phyloP scores from a whole-genome alignment of 1,140 invertebrate genomes.

The Listronotus oregonensis region DNA sequence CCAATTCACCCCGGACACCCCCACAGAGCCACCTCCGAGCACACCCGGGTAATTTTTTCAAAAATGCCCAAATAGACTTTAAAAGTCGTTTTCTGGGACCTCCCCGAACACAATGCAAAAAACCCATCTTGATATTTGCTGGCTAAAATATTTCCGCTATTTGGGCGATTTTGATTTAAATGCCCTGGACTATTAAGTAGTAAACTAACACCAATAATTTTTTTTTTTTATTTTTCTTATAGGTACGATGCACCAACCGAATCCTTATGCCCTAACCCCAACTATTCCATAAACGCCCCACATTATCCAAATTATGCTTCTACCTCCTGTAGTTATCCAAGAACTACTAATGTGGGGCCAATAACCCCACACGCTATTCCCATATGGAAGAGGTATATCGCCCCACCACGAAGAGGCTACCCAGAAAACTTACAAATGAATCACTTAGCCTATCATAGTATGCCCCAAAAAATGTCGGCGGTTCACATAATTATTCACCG shows the following conservation, averaged over 20 bases:
- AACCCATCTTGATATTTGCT: too few relatives aligned
- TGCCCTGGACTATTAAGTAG: too few relatives aligned
- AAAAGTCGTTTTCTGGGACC: too few relatives aligned
- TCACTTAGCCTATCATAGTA: slow-evolving; percentile 34
- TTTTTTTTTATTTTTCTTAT: too few relatives aligned
- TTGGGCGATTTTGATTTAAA: too few relatives aligned
- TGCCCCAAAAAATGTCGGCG: slow-evolving; percentile 39
- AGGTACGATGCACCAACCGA: slow-evolving; percentile 29
- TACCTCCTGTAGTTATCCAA: slow-evolving; percentile 38
- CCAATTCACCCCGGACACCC: too few relatives aligned
- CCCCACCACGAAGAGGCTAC: slow-evolving; percentile 37
- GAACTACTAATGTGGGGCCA: slow-evolving; percentile 37
- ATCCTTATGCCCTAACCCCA: slow-evolving; percentile 25
- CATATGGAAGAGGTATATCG: slow-evolving; percentile 42
- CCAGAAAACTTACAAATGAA: slow-evolving; percentile 37
- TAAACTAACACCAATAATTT: too few relatives aligned
- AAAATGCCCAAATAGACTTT: too few relatives aligned
- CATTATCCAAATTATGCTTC: slow-evolving; percentile 40
- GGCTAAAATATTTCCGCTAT: too few relatives aligned
- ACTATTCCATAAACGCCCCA: slow-evolving; percentile 28
- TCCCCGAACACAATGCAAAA: too few relatives aligned
- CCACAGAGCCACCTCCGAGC: too few relatives aligned
- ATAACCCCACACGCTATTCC: slow-evolving; percentile 18
- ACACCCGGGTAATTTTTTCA: too few relatives aligned
- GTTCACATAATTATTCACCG: slow-evolving; percentile 31